Conservation (phyloP, 2,888 invertebrate genomes). For the Nymphalis c-album region DNA sequence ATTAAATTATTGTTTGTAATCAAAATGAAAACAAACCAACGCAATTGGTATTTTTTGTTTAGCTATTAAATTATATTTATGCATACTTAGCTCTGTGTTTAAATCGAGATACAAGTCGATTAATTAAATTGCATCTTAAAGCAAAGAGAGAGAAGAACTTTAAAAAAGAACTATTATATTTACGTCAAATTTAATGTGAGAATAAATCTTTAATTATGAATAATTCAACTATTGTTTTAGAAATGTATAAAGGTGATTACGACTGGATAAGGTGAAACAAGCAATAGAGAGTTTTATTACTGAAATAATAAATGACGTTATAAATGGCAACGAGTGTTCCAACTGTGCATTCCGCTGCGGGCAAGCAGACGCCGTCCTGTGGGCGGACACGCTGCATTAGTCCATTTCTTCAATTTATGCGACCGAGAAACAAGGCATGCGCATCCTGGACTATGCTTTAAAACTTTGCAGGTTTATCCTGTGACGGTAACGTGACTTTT, state of each 20-base stretch:
- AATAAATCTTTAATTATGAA: not conserved
- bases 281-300: conserved; percentile 34
- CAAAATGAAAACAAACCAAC: too few species aligned
- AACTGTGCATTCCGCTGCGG: conserved; percentile 45
- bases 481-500: too few species aligned
- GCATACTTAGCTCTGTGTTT: too few species aligned
- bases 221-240: not conserved
- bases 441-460: conserved; percentile 33
- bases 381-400: conserved; percentile 62
- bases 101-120: too few species aligned
- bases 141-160: too few species aligned
- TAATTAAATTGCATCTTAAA: not conserved
- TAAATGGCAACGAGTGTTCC: conserved; percentile 24
- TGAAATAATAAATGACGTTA: conserved; percentile 25
- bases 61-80: too few species aligned
- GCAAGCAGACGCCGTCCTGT: conserved; percentile 48
- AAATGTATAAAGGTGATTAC: not conserved
- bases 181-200: not conserved
- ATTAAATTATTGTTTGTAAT: too few species aligned
- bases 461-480: conserved; percentile 5
- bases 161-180: too few species aligned
- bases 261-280: conserved; percentile 6
- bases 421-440: conserved; percentile 32
- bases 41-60: too few species aligned
- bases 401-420: conserved; percentile 62